A percentile compares a stretch with the other conserved stretches of the same genome.
Evolutionary conservation across 2,797 vertebrate species (phyloP).

Genomic region (Alectoris magna): DNA sequence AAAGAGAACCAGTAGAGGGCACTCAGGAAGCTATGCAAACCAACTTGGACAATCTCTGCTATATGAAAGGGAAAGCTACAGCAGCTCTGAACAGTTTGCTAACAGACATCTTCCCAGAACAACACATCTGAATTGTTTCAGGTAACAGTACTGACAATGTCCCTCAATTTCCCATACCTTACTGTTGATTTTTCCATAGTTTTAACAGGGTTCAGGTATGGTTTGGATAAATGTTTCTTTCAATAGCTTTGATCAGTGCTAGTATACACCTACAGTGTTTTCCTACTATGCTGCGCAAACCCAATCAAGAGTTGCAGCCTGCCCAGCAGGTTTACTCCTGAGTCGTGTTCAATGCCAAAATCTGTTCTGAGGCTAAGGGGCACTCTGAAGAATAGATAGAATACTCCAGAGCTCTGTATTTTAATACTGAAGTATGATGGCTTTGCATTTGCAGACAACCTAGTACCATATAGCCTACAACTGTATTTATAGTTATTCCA

Average conservation of each 20-base stretch:
- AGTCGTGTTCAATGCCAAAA: neutral
- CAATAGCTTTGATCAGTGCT: neutral
- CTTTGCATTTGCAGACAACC: neutral
- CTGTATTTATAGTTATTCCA: neutral
- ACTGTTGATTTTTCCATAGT: neutral
- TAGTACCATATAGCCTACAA: neutral
- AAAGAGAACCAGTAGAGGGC: constrained; percentile 35
- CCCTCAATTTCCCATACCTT: neutral
- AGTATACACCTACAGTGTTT: neutral
- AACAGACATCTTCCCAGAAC: neutral
- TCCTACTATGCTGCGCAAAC: neutral
- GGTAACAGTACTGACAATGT: neutral
- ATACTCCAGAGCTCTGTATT: neutral
- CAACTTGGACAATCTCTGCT: rapidly evolving
- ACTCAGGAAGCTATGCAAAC: neutral
- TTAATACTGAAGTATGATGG: neutral
- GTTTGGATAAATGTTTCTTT: neutral
- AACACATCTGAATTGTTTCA: neutral
- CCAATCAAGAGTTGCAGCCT: neutral
- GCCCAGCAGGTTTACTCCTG: neutral
- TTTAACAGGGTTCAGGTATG: neutral
- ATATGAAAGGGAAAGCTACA: neutral
- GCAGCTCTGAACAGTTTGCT: neutral
- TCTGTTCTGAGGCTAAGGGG: neutral
- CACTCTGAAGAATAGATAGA: neutral